Conservation (phyloP, 2,888 invertebrate species). For the Drosophila tripunctata region DNA sequence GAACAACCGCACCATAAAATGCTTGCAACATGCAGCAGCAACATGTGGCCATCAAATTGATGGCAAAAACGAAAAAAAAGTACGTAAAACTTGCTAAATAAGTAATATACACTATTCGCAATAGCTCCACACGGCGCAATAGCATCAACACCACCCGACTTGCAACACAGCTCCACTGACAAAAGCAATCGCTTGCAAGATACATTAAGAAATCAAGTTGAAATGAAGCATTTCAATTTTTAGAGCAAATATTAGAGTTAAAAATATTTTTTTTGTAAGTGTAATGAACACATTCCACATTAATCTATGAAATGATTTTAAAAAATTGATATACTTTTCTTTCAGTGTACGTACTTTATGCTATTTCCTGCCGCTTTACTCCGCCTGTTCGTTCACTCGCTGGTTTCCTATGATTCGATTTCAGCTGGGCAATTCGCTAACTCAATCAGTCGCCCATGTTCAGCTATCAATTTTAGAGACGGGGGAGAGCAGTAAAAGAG, state of each 20-base stretch:
- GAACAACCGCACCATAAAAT: constrained; percentile 52
- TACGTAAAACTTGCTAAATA: constrained; percentile 43
- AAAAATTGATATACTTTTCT: not conserved
- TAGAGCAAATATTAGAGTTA: too few species aligned
- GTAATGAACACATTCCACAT: too few species aligned
- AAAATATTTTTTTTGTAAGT: too few species aligned
- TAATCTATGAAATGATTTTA: too few species aligned
- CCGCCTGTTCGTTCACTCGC: not conserved
- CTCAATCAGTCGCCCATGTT: constrained; percentile 45
- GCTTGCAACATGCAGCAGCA: constrained; percentile 60
- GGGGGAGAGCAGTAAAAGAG: not conserved
- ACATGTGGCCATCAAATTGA: constrained; percentile 72
- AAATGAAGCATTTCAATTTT: too few species aligned
- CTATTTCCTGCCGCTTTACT: not conserved
- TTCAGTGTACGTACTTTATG: constrained; percentile 1
- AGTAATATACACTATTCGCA: constrained; percentile 46
- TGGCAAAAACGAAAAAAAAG: constrained; percentile 7
- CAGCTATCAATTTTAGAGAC: constrained; percentile 15
- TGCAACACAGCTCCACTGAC: not conserved
- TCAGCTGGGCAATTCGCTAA: constrained; percentile 31
- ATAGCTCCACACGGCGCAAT: constrained; percentile 4
- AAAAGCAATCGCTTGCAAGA: not conserved
- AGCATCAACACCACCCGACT: not conserved
- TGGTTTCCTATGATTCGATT: constrained; percentile 27
- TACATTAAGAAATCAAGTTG: too few species aligned